Conservation (phyloP, 2,888 invertebrate genomes). For the Morpho deidamia region DNA sequence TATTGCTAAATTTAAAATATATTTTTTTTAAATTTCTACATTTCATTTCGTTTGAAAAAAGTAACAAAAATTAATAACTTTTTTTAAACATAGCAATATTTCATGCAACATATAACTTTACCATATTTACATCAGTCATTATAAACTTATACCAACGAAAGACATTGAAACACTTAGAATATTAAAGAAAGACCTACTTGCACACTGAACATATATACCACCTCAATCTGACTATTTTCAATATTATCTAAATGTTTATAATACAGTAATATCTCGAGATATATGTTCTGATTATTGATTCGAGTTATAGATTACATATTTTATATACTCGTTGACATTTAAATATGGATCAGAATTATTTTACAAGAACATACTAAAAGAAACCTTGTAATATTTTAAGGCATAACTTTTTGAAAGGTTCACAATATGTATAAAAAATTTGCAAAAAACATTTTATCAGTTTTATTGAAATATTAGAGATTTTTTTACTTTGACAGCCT, state of each 20-base stretch:
- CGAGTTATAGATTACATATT: no score
- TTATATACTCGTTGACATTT: no score
- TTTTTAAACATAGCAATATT: conserved; percentile 35
- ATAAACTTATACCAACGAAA: conserved; percentile 27
- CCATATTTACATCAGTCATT: conserved; percentile 40
- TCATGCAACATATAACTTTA: conserved; percentile 27
- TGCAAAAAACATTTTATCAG: no score
- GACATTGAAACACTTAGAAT: conserved; percentile 20
- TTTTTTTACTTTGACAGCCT: no score
- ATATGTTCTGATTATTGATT: not conserved
- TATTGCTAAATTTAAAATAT: conserved; percentile 28
- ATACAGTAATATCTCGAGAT: not conserved
- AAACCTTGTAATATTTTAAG: no score
- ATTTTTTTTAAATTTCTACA: not conserved
- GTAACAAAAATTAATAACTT: conserved; percentile 26
- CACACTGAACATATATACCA: conserved; percentile 9
- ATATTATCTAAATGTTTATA: not conserved
- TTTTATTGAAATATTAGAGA: no score
- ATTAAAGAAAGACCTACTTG: conserved; percentile 13
- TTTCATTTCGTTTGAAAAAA: conserved; percentile 15
- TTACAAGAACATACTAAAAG: no score
- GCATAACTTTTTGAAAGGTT: no score
- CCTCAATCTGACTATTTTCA: conserved; percentile 10
- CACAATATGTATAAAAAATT: no score
- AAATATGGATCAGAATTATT: no score